phyloP scores from a whole-genome alignment of 2,888 invertebrate genomes.

The Thecocarcelia acutangulata region DNA sequence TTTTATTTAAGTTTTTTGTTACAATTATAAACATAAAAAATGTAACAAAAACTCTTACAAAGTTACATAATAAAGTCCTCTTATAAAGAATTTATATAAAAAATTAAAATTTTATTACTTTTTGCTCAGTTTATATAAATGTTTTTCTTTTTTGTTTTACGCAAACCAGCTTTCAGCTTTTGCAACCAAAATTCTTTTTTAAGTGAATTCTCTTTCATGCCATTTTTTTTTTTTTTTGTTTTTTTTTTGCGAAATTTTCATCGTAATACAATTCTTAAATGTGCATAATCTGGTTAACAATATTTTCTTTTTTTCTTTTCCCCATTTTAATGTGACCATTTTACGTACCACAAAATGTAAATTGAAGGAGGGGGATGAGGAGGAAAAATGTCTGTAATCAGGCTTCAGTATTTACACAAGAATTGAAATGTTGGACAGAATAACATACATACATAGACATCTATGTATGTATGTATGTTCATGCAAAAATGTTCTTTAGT shows the following conservation, averaged over 20 bases:
- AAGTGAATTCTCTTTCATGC: slow-evolving; percentile 35
- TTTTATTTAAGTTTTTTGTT: no score
- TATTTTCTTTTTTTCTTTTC: not conserved
- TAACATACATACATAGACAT: no score
- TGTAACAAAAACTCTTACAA: no score
- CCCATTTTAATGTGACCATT: slow-evolving; percentile 10
- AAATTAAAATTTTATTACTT: not conserved
- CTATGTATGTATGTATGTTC: no score
- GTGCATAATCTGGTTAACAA: slow-evolving; percentile 54
- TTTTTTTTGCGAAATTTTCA: slow-evolving; percentile 11
- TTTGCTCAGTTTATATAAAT: not conserved
- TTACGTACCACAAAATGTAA: slow-evolving; percentile 21
- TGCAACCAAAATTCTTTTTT: slow-evolving; percentile 37
- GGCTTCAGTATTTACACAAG: slow-evolving; percentile 52
- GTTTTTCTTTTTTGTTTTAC: slow-evolving; percentile 1
- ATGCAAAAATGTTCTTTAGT: no score
- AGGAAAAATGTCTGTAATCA: not conserved
- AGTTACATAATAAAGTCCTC: no score
- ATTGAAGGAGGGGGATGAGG: not conserved
- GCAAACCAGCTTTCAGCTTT: slow-evolving; percentile 15
- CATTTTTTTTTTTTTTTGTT: slow-evolving; percentile 10
- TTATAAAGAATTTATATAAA: not conserved
- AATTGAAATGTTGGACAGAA: slow-evolving; percentile 55
- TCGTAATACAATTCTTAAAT: slow-evolving; percentile 41
- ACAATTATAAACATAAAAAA: not conserved